These are phyloP conservation scores for Popillia japonica DNA, from an alignment of 1,140 invertebrate genomes.

Conservation along the genomic window DNA sequence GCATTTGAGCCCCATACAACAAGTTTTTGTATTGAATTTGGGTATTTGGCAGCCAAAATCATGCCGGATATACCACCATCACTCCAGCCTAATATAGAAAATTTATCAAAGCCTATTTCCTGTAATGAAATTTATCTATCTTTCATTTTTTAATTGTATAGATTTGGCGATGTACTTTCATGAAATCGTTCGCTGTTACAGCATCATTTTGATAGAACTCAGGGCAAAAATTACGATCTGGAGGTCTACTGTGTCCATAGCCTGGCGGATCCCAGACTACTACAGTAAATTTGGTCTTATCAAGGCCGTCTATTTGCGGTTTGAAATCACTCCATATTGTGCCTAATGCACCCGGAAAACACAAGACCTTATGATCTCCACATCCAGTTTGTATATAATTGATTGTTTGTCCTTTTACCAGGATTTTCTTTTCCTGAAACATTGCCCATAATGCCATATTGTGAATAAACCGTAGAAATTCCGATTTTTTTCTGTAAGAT, in stretches of 20 bases:
- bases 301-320: constrained; percentile 77
- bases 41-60: constrained; percentile 75
- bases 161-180: constrained; percentile 68
- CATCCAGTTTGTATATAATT: constrained; percentile 78
- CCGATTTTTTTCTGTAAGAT: not conserved
- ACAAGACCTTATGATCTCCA: constrained; percentile 73
- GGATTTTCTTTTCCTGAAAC: constrained; percentile 52
- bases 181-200: constrained; percentile 71
- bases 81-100: constrained; percentile 87
- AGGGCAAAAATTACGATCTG: constrained; percentile 72
- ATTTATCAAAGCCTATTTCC: constrained; percentile 72
- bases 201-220: constrained; percentile 83
- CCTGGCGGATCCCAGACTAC: constrained; percentile 90
- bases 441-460: not conserved
- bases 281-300: constrained; percentile 74
- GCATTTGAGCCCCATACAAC: constrained; percentile 82
- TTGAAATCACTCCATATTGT: constrained; percentile 83
- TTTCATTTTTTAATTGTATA: not conserved
- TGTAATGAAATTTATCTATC: constrained; percentile 51
- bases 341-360: constrained; percentile 80
- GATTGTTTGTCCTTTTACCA: constrained; percentile 58
- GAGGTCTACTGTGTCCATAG: constrained; percentile 85
- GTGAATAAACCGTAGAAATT: not conserved
- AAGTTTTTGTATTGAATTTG: constrained; percentile 73
- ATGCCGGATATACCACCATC: constrained; percentile 85